Evolutionary conservation across 2,888 invertebrate genomes (phyloP).

Genomic region (Phrixothrix hirtus): DNA sequence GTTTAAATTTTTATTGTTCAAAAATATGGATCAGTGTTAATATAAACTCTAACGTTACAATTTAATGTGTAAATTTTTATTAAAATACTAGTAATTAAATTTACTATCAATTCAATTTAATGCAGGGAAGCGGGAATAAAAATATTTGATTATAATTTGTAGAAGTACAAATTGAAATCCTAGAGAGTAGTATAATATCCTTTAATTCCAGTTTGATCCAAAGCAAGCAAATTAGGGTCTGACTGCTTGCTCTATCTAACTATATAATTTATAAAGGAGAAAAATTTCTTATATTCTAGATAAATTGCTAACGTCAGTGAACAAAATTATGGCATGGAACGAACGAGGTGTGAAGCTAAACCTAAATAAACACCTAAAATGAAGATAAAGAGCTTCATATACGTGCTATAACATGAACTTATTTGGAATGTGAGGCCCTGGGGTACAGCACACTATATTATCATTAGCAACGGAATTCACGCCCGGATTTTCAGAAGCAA

Average conservation of each 20-base stretch:
- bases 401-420: constrained; percentile 26
- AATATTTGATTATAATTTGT: no score
- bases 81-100: no score
- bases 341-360: constrained; percentile 25
- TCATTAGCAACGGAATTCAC: constrained; percentile 25
- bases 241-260: background rate
- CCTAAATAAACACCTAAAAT: constrained; percentile 27
- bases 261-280: background rate
- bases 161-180: no score
- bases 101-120: no score
- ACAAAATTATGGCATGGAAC: constrained; percentile 14
- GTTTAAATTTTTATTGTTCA: constrained; percentile 4
- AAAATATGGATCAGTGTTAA: constrained; percentile 7
- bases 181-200: no score
- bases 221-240: no score
- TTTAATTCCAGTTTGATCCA: no score
- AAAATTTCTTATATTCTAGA: constrained; percentile 7
- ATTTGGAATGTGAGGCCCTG: constrained; percentile 25
- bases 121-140: no score
- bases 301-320: constrained; percentile 13
- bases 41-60: no score
- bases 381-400: constrained; percentile 28
- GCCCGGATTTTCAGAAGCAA: constrained; percentile 20
- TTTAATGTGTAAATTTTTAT: no score
- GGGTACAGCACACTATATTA: constrained; percentile 24